These are phyloP conservation scores for Picus viridis DNA, from an alignment of 2,797 vertebrate genomes.

Conservation along the genomic window DNA sequence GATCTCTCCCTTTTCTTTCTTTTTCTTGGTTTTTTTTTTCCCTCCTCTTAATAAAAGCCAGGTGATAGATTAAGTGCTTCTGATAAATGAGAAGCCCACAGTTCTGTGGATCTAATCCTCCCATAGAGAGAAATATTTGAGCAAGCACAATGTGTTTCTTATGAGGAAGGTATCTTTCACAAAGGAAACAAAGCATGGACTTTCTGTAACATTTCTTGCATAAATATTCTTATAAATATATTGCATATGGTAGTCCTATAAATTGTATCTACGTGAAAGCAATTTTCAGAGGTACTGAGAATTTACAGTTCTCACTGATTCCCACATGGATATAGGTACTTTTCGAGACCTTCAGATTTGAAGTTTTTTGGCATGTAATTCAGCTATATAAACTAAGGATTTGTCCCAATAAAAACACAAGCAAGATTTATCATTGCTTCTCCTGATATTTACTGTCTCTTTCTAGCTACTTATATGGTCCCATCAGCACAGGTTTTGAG, in stretches of 20 bases:
- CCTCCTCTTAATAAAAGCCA: constrained; percentile 60
- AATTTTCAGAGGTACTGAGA: constrained; percentile 46
- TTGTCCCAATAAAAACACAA: constrained; percentile 54
- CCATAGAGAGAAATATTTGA: constrained; percentile 58
- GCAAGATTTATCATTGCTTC: constrained; percentile 43
- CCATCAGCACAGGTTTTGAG: constrained; percentile 23
- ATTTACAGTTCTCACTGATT: constrained; percentile 34
- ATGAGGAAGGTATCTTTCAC: constrained; percentile 56
- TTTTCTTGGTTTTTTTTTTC: background rate
- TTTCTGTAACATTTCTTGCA: constrained; percentile 59
- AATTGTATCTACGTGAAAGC: constrained; percentile 49
- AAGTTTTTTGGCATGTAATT: constrained; percentile 35
- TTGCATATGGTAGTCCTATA: constrained; percentile 58
- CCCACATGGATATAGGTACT: constrained; percentile 43
- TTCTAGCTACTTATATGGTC: constrained; percentile 44
- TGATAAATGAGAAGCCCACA: constrained; percentile 64
- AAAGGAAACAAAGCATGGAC: constrained; percentile 48
- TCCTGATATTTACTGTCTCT: constrained; percentile 54
- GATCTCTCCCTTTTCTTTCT: background rate
- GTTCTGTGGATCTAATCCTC: constrained; percentile 54
- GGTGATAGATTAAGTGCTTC: constrained; percentile 71
- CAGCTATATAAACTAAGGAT: constrained; percentile 29
- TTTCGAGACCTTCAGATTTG: constrained; percentile 16
- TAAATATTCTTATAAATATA: constrained; percentile 53
- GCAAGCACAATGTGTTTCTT: constrained; percentile 59